Base-by-base conservation (phyloP, 2,113 vertebrate genomes). In the Barnardius zonarius region DNA sequence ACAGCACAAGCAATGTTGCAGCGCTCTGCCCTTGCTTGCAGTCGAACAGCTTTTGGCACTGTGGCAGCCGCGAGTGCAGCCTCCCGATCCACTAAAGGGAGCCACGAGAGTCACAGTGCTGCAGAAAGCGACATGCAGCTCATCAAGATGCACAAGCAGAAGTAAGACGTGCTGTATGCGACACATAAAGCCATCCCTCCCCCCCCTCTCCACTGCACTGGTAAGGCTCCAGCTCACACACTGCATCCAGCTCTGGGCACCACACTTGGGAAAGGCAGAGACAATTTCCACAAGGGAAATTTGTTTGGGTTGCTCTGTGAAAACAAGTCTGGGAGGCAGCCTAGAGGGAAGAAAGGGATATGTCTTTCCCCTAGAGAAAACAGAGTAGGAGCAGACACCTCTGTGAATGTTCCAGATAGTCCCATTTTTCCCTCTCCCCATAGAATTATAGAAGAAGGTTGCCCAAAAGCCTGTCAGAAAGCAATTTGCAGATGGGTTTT, bases 61-160 rank as follows among this genome's bases (percentile, higher is more conserved):
- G 0, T 2, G 41, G 57, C 39, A 43, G 57, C 52, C 7, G 52
- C 4, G 0, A 44, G 33, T 2, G 0, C 39, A 30, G 62, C 33
- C 28, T 37, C 67, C 23, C 5, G 0, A 13, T 31, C 62, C n/a
- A 9, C 51, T 3, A 27, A 52, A 66, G 27, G 0, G 22, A 67
- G 30, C 46, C 37, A 10, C 37, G 3, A 11, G 51, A 67, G 91
- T 22, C 70, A 33, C 23, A 6, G 1, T 1, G 14, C 51, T 2
- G 2, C 51, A 41, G 30, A 20, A 54, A 73, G n/a, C 1, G 0
- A 18, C 4, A 1, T 2, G 15, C 35, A 37, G 61, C 74, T 68
- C 67, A 17, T 4, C 1, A 3, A 30, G 68, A 74, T 2, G 1
- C 51, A 16, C 7, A 5, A 55, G 73, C 44, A 52, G 30, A 11